Evolutionary conservation across 2,797 vertebrate genomes (phyloP), one percentile per base, ranked within the genome.

Genomic region (Gallinago solitaria): DNA sequence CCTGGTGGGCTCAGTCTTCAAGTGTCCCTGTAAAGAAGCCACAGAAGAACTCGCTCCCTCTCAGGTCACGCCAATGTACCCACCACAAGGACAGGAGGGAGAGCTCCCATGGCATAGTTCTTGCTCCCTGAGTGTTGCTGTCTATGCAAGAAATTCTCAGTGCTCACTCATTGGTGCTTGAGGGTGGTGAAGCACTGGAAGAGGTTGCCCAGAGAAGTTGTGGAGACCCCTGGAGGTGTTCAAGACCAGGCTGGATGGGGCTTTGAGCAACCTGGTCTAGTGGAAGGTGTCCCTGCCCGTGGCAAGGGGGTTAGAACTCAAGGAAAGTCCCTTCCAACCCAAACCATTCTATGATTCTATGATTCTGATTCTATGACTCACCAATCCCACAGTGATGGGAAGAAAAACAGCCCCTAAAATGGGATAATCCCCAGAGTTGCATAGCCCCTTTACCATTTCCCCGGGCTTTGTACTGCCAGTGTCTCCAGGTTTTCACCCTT

Each of bases 121-220:
- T 57, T n/a, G 11, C 1, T 2, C 48, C 2, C 6, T 0, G 1
- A 30, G 16, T 54, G 9, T 51, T 41, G 32, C 32, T 68, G 35
- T 16, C 35, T 7, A 5, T 32, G 33, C 0, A 1, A 74, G 33
- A 48, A 73, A 68, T 51, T 0, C 1, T 35, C 45, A 24, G 25
- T 76, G 47, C n/a, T 84, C 41, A 33, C 23, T 51, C 15, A 9
- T 51, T 51, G 12, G 12, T 50, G 24, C 48, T 50, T 50, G 23
- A 50, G 48, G 24, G 48, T 50, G 24, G 24, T 50, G 48, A 50
- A 12, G 7, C 48, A 50, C 48, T 50, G 23, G 48, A 50, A 25
- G 12, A 50, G 24, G 48, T 50, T 25, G 48, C 24, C 48, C 48
- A 25, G 37, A 39, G 37, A 39, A 39, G 37, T 39, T 12, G 37